These are phyloP conservation scores for Gallinago media DNA, from an alignment of 2,113 vertebrate species.

Conservation along the genomic window DNA sequence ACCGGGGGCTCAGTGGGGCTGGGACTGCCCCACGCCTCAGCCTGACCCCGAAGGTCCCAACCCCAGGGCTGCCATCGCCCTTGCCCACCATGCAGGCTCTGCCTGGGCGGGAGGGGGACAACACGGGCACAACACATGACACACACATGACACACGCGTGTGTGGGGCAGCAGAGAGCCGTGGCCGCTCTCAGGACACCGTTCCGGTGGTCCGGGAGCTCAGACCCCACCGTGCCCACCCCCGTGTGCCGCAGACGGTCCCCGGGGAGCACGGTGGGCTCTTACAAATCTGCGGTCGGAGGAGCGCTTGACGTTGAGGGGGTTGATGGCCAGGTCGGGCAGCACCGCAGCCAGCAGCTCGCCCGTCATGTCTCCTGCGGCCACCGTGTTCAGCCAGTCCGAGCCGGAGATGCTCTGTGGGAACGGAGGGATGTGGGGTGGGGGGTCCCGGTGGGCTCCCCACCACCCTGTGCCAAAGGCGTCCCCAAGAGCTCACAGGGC, in stretches of 20 bases:
- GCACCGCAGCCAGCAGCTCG: conserved; percentile 84
- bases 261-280: conserved; percentile 11
- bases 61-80: no score
- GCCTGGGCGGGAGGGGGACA: rapidly evolving
- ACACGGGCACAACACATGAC: not conserved
- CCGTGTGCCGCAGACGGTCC: rapidly evolving
- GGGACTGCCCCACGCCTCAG: not conserved
- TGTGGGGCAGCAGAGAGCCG: not conserved
- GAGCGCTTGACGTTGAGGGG: conserved; percentile 82
- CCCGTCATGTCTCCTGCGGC: conserved; percentile 84
- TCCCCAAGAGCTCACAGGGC: not conserved
- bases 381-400: conserved; percentile 88
- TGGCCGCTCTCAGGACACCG: not conserved
- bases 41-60: not conserved
- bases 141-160: rapidly evolving
- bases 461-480: not conserved
- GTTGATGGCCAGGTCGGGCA: conserved; percentile 78
- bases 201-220: rapidly evolving
- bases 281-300: conserved; percentile 86
- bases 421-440: not conserved
- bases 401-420: conserved; percentile 88
- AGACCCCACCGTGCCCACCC: rapidly evolving
- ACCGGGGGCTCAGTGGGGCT: no score
- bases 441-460: rapidly evolving
- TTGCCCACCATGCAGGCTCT: no score